phyloP scores from a whole-genome alignment of 2,113 vertebrate genomes.

The Typhlomys cinereus region DNA sequence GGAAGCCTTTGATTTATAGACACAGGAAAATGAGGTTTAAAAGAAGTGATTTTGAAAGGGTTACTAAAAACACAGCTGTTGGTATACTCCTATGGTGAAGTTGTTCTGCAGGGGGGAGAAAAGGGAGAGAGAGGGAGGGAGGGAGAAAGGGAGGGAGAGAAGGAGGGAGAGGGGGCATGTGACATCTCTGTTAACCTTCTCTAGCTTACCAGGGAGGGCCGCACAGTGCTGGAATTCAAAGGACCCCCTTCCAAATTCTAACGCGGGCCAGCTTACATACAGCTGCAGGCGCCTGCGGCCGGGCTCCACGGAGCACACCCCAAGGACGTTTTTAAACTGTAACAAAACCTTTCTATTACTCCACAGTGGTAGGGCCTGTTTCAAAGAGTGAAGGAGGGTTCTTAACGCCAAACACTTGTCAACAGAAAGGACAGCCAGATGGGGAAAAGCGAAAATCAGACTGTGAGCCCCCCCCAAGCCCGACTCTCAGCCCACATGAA shows the following conservation, averaged over 20 bases:
- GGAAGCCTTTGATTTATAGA: conserved; percentile 87
- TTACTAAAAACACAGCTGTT: conserved; percentile 89
- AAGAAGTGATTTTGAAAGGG: conserved; percentile 87
- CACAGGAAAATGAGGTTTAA: conserved; percentile 86
- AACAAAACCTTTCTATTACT: conserved; percentile 89
- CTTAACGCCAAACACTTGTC: conserved; percentile 88
- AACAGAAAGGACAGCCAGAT: conserved; percentile 85
- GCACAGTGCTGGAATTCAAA: conserved; percentile 92
- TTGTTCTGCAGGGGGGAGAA: conserved; percentile 84
- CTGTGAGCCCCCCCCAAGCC: conserved; percentile 70
- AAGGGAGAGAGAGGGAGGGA: conserved; percentile 23
- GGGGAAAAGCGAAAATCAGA: conserved; percentile 83
- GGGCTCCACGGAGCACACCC: conserved; percentile 84
- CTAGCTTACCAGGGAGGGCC: conserved; percentile 90
- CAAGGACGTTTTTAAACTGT: conserved; percentile 86
- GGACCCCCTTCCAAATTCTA: conserved; percentile 90
- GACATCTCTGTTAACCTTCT: conserved; percentile 98
- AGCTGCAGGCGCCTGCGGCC: conserved; percentile 88
- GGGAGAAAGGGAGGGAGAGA: conserved; percentile 69
- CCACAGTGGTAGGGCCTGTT: conserved; percentile 87
- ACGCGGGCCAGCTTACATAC: conserved; percentile 91
- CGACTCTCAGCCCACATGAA: conserved; percentile 77
- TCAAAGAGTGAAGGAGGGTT: conserved; percentile 84
- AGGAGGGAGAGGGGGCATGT: conserved; percentile 84
- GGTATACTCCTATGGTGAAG: conserved; percentile 81